Evolutionary conservation across 2,113 vertebrate genomes (phyloP), one percentile per base, ranked within the genome.

Genomic region (Passer domesticus): DNA sequence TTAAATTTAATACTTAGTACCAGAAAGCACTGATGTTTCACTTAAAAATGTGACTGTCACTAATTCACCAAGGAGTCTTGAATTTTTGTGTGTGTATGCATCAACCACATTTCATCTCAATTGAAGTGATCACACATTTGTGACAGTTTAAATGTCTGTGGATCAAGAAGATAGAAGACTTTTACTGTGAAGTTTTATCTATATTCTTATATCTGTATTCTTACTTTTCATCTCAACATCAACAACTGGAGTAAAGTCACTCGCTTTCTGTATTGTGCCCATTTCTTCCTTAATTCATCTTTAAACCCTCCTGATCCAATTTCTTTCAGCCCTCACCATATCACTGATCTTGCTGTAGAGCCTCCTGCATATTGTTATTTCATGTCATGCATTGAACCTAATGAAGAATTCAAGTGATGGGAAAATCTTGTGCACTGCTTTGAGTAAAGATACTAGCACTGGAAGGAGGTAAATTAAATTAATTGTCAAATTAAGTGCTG

Each of bases 401-500:
- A 58, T 70, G 72, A 92, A 44, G 79, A 90, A 44, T 78, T 80
- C 23, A 74, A 52, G 25, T 50, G 47, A 87, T 86, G 33, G 39
- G 52, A 89, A 83, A 87, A 68, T 67, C 10, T 12, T 52, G 7
- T 70, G 56, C 64, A 23, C 22, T 53, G 37, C 58, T 90, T 82
- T 56, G n/a, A 77, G 50, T 73, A 33, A 88, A 93, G 78, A 76
- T 56, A 33, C 20, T 72, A 31, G 31, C 74, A 79, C 25, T 69
- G 37, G 73, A 78, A 82, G 25, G 43, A 59, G 46, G 53, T 85
- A 87, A 95, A 95, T 87, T 87, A 83, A 93, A 85, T 82, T 82
- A 85, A 87, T 83, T 83, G 49, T 62, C 55, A 72, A 89, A 94
- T 84, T 72, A 87, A 93, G 37, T 69, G 49, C 58, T 62, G 35